These are phyloP conservation scores for Cryptomyrus ogoouensis DNA, from an alignment of 2,113 vertebrate genomes.

Conservation along the genomic window DNA sequence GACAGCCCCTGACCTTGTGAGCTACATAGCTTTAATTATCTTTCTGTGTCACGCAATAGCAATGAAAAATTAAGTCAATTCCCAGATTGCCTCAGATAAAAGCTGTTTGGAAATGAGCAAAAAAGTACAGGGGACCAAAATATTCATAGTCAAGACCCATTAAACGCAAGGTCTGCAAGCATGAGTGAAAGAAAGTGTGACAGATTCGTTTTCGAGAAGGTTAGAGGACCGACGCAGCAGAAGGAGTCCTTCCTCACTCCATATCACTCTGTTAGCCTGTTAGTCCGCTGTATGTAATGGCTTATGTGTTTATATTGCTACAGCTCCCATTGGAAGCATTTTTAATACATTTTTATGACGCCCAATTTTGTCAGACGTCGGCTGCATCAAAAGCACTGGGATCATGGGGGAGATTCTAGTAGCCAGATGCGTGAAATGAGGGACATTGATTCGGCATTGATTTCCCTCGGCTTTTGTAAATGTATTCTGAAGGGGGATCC, in stretches of 20 bases:
- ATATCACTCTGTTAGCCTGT: background rate
- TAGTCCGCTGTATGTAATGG: background rate
- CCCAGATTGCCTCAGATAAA: background rate
- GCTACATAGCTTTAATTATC: slow-evolving; percentile 31
- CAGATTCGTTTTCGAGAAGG: background rate
- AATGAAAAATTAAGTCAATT: slow-evolving; percentile 7
- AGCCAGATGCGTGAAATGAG: slow-evolving; percentile 1
- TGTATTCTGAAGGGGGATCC: slow-evolving; percentile 23
- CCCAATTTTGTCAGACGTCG: background rate
- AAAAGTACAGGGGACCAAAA: background rate
- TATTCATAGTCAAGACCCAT: background rate
- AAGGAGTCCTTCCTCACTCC: background rate
- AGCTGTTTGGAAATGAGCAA: background rate
- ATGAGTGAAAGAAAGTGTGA: background rate
- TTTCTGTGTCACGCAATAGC: background rate
- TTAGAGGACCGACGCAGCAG: too few relatives aligned
- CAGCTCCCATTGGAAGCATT: background rate
- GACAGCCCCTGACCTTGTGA: slow-evolving; percentile 26
- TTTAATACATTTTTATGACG: slow-evolving; percentile 8
- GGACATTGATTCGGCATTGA: slow-evolving; percentile 51
- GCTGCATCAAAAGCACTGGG: background rate
- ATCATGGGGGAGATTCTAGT: background rate
- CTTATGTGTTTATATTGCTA: background rate
- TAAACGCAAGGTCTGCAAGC: background rate
- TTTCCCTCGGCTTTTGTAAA: slow-evolving; percentile 41